These are phyloP conservation scores for Hycleus cichorii DNA, from an alignment of 1,140 invertebrate genomes.

Conservation along the genomic window DNA sequence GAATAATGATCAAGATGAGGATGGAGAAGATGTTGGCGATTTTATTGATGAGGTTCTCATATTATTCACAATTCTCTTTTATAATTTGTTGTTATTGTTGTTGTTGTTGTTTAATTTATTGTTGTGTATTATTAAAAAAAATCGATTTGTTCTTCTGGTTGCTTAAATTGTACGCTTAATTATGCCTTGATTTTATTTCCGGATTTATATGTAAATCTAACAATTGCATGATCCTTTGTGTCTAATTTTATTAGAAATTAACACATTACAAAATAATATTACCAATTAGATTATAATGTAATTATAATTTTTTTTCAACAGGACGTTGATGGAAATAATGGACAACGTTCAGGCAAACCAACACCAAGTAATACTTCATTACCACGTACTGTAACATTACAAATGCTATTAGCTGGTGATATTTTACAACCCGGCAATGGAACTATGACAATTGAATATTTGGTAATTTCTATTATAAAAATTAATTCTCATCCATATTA, in stretches of 20 bases:
- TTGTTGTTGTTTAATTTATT: too few species aligned
- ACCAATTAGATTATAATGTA: too few species aligned
- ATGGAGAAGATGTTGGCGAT: conserved; percentile 49
- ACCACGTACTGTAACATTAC: conserved; percentile 72
- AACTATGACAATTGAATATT: conserved; percentile 80
- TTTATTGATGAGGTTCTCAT: conserved; percentile 48
- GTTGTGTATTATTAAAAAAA: too few species aligned
- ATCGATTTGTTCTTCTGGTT: too few species aligned
- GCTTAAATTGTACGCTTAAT: too few species aligned
- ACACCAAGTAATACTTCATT: conserved; percentile 38
- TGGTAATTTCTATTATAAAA: conserved; percentile 47
- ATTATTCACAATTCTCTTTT: neutral
- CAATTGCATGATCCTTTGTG: too few species aligned
- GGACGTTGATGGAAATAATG: conserved; percentile 47
- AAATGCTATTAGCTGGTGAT: conserved; percentile 72
- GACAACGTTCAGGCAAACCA: conserved; percentile 40
- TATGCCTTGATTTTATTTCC: too few species aligned
- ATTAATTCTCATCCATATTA: conserved; percentile 17
- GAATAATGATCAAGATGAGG: conserved; percentile 49
- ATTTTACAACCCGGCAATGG: conserved; percentile 74
- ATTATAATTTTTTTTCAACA: conserved; percentile 16
- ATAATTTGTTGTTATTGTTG: too few species aligned
- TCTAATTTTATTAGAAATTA: too few species aligned
- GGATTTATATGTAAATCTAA: too few species aligned
- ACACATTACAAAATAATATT: too few species aligned